Conservation (phyloP, 2,888 invertebrate species). For the Zaprionus bogoriensis region DNA sequence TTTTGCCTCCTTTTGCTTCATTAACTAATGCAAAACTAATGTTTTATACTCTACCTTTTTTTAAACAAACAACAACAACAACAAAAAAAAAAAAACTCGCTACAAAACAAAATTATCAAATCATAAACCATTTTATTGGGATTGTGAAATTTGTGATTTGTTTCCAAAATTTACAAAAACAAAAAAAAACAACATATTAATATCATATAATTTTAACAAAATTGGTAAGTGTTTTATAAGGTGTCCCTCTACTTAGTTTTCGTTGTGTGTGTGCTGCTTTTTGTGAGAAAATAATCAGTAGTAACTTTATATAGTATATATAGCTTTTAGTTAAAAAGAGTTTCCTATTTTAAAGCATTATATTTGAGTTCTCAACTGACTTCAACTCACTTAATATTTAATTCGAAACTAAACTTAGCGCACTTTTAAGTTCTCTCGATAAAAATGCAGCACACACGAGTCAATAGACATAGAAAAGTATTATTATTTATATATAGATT, state of each 20-base stretch:
- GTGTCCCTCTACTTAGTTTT: constrained; percentile 36
- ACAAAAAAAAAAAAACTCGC: too few species aligned
- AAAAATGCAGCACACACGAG: background rate
- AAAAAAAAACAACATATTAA: constrained; percentile 43
- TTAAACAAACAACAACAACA: too few species aligned
- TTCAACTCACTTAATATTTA: too few species aligned
- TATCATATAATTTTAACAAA: constrained; percentile 50
- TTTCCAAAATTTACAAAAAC: constrained; percentile 44
- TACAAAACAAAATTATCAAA: constrained; percentile 45
- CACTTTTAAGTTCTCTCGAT: background rate
- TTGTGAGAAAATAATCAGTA: background rate
- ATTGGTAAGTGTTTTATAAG: constrained; percentile 67
- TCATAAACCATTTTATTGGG: constrained; percentile 61
- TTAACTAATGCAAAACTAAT: constrained; percentile 65
- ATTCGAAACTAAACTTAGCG: background rate
- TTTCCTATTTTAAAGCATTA: too few species aligned
- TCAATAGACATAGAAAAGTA: background rate
- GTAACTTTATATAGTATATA: too few species aligned
- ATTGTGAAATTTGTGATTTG: constrained; percentile 63
- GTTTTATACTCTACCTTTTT: constrained; percentile 62
- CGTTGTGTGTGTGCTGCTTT: constrained; percentile 17
- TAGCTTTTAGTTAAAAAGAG: too few species aligned
- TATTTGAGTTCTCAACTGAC: too few species aligned
- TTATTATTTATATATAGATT: too few species aligned
- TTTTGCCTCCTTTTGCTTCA: constrained; percentile 49